A percentile compares a stretch with the other conserved stretches of the same genome.
These are phyloP conservation scores for Phorcus lineatus DNA, from an alignment of 2,888 invertebrate genomes.

Conservation along the genomic window DNA sequence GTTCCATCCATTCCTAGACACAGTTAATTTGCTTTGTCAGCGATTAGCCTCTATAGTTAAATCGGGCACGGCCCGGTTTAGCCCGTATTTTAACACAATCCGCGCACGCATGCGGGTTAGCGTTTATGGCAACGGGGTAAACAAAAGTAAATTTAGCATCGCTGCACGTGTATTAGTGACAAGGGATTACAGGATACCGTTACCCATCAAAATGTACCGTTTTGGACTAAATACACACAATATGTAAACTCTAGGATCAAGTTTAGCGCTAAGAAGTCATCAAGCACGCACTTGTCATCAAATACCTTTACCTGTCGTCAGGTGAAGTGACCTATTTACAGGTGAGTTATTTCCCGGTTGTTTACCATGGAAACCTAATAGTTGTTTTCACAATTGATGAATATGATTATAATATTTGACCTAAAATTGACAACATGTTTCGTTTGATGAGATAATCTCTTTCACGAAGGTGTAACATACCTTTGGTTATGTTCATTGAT, in stretches of 20 bases:
- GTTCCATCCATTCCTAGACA: no score
- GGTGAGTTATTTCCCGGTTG: neutral
- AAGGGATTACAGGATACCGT: neutral
- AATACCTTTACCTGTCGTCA: neutral
- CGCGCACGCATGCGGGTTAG: constrained; percentile 14
- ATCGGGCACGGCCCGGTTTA: neutral
- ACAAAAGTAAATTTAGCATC: constrained; percentile 16
- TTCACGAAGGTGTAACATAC: no score
- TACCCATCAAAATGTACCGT: no score
- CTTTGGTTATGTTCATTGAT: no score
- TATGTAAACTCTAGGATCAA: no score
- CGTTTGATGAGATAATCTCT: no score
- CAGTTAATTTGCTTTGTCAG: no score
- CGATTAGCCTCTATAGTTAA: no score
- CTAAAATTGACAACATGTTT: no score
- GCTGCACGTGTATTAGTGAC: neutral
- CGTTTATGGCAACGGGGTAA: constrained; percentile 25
- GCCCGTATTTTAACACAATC: neutral
- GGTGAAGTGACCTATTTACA: neutral
- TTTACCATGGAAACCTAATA: neutral
- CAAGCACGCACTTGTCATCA: neutral
- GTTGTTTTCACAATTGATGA: neutral
- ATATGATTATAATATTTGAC: neutral
- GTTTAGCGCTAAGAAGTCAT: neutral
- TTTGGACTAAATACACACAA: no score